Evolutionary conservation across 2,888 invertebrate species (phyloP), one percentile per base, ranked within the genome.

Genomic region (Caenorhabditis virilis): DNA sequence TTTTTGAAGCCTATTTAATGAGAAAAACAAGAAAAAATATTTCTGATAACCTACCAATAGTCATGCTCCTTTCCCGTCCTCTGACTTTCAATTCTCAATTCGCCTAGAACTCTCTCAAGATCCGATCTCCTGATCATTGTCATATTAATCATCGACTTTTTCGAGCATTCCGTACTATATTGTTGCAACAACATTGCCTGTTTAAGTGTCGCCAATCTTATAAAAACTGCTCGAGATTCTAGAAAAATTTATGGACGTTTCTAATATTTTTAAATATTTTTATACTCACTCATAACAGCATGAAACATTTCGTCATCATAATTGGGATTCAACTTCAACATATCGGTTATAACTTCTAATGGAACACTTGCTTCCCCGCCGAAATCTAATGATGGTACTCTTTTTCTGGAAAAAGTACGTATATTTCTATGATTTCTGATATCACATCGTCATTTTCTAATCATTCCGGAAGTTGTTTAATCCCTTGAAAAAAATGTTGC

Each of bases 111-210:
- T 35, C 47, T 18, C 18, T 47, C 47, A 11, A 35, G 7, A 35
- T 47, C 47, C 13, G 47, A 47, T 35, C 47, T 18, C 3, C 35
- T 18, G 7, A 47, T 35, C 35, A 47, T 2, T 23, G 15, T 22
- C 1, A 42, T 20, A 23, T 42, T 22, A 13, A 15, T 23, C 15
- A 25, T 9, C 6, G 7, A 3, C 3, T 23, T 2, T 42, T 6
- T 7, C 7, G 23, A 25, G 23, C 42, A 42, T 15, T 42, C 15
- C 15, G 22, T 23, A 42, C 42, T 7, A 2, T 42, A 6, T 13
- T 9, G 3, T 23, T 23, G 42, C 11, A 42, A 25, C 4, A 42
- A 4, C 2, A 23, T 15, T 1, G 22, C 23, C 23, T 42, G 42
- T 11, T 11, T 9, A 5, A 15, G 11, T 2, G 7, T 23, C 11